phyloP scores from a whole-genome alignment of 1,140 invertebrate genomes.

The Thalassaphorura encarpata region DNA sequence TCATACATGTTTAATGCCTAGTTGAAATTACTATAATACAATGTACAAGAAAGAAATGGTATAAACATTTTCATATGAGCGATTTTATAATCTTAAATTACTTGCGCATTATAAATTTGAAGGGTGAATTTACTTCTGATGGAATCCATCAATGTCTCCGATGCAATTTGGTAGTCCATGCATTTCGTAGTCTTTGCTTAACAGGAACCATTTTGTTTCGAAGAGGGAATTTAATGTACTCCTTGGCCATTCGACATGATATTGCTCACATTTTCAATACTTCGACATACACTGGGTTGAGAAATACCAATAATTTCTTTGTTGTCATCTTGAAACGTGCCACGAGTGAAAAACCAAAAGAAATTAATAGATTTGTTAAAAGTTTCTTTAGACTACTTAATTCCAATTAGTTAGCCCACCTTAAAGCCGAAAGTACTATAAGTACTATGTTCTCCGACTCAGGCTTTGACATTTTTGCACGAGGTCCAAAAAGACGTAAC shows the following conservation, averaged over 20 bases:
- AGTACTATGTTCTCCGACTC: neutral
- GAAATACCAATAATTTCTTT: slow-evolving; percentile 6
- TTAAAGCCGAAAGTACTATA: neutral
- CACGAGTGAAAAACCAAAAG: slow-evolving; percentile 3
- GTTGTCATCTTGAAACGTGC: slow-evolving; percentile 10
- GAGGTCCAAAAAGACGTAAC: neutral
- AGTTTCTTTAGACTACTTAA: neutral
- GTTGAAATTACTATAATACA: no score
- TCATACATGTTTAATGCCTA: no score
- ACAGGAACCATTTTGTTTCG: neutral
- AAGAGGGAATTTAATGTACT: slow-evolving; percentile 4
- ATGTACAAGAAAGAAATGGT: no score
- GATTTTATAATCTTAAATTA: no score
- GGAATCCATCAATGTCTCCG: slow-evolving; percentile 34
- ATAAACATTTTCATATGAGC: no score
- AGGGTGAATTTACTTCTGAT: no score
- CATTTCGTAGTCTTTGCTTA: neutral
- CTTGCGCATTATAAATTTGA: no score
- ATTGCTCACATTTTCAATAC: neutral
- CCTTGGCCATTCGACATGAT: neutral
- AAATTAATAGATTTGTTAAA: neutral
- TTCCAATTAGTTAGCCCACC: no score
- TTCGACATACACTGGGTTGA: neutral
- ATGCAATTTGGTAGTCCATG: slow-evolving; percentile 20
- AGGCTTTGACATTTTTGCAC: neutral